Base-by-base conservation (phyloP, 1,140 invertebrate genomes). In the Cydia strobilella region DNA sequence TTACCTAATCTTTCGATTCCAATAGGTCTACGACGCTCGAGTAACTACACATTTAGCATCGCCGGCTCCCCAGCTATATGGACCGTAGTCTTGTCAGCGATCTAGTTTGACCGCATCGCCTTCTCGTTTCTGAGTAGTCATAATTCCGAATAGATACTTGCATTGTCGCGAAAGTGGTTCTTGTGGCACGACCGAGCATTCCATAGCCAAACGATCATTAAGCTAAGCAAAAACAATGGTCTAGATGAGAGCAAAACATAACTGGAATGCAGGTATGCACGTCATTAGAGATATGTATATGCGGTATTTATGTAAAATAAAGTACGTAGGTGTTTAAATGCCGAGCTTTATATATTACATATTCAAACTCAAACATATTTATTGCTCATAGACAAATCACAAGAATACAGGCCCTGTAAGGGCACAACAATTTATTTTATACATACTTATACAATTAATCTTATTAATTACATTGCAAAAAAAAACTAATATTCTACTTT, bases 121-220 rank as follows among this genome's bases (percentile, higher is more conserved):
- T 76, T 74, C 73, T 79, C 79, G 80, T 82, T 83, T 80, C 78
- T 80, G 78, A 66, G 77, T 79, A 80, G 79, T 83, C 78, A 69
- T 69, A 31, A 69, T 69, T 69, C 31, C 73, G 75, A 83, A 84
- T 84, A 85, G 82, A 83, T 84, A 83, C 27, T 35, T 35, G 65
- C 75, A 85, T 82, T 83, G 81, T 83, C 86, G 86, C 87, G 90
- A 92, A 92, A 92, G 89, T 89, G 79, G 88, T 86, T 85, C 84
- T 87, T 82, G 83, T 81, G 80, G 73, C 75, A 79, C 74, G 74
- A 76, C 73, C 78, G 77, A 80, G 81, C 84, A 90, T 91, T 90
- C 87, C 86, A 79, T 73, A 83, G 79, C 80, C 83, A 85, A 90
- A 86, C 82, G 81, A 83, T 83, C 86, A 84, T 89, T 86, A 85